Percentiles rank a stretch among this genome's conserved stretches.
Conservation (phyloP, 2,113 vertebrate species). For the Morone saxatilis region DNA sequence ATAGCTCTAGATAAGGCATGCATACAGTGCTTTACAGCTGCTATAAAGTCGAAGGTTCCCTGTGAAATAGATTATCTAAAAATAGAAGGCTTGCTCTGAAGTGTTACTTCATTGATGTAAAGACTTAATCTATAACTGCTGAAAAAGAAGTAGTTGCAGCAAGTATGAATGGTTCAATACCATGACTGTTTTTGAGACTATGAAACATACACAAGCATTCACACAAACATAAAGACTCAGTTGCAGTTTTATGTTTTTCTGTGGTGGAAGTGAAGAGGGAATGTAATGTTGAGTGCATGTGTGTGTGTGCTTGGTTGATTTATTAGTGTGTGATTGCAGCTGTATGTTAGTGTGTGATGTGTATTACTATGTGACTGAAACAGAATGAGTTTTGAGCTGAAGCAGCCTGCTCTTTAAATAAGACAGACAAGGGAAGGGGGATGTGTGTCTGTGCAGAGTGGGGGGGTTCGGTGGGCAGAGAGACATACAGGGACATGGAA, state of each 20-base stretch:
- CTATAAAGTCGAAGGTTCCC: conserved; percentile 28
- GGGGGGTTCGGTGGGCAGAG: not conserved
- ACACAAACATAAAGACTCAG: conserved; percentile 22
- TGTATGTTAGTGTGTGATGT: conserved; percentile 58
- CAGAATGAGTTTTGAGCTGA: conserved; percentile 67
- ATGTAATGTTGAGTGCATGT: not conserved
- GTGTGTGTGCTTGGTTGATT: conserved; percentile 48
- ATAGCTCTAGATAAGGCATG: conserved; percentile 16
- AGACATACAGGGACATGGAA: not conserved
- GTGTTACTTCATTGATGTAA: conserved; percentile 19
- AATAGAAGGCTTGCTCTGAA: conserved; percentile 22
- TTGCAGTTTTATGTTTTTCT: not conserved
- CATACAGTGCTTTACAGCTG: conserved; percentile 19
- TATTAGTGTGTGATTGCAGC: conserved; percentile 63
- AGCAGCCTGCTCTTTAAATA: conserved; percentile 75
- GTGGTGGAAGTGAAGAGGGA: conserved; percentile 15
- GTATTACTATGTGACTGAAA: conserved; percentile 60
- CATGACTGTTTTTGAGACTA: conserved; percentile 10
- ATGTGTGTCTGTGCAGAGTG: not conserved
- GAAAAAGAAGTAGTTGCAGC: conserved; percentile 5
- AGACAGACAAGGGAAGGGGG: conserved; percentile 49
- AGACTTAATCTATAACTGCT: conserved; percentile 22
- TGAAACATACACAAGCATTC: not conserved
- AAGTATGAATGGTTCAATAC: not conserved
- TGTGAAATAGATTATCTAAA: conserved; percentile 38